A percentile compares a stretch with the other conserved stretches of the same genome.
Conservation (phyloP, 1,140 invertebrate genomes). For the Diachasma alloeum region DNA sequence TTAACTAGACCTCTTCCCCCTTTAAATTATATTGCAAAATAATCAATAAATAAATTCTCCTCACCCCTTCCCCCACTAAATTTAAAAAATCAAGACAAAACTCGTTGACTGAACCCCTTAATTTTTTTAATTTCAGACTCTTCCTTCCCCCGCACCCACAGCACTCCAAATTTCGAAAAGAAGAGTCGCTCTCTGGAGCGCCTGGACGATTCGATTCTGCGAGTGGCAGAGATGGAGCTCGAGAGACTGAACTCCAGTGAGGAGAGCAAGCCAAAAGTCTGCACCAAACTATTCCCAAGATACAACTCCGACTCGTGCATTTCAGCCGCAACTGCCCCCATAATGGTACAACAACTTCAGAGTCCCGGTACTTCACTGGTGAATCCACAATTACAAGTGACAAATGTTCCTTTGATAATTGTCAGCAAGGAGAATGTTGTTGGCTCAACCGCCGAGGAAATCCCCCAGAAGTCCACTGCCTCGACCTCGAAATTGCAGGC, state of each 20-base stretch:
- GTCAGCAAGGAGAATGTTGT: slow-evolving; percentile 42
- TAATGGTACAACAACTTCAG: not conserved
- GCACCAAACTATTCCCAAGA: slow-evolving; percentile 40
- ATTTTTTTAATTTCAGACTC: slow-evolving; percentile 12
- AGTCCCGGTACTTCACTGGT: not conserved
- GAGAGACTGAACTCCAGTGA: slow-evolving; percentile 41
- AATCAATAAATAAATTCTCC: not conserved
- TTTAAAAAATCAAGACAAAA: too few relatives aligned
- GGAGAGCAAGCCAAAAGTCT: slow-evolving; percentile 40
- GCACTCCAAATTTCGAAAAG: slow-evolving; percentile 32
- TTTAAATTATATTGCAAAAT: not conserved
- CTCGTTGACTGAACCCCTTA: not conserved
- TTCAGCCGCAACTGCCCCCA: not conserved
- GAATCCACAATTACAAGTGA: not conserved
- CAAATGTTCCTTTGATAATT: slow-evolving; percentile 19
- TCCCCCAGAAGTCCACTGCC: not conserved
- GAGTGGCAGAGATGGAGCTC: slow-evolving; percentile 42
- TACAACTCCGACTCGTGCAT: slow-evolving; percentile 42
- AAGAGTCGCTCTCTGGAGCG: slow-evolving; percentile 36
- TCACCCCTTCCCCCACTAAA: too few relatives aligned
- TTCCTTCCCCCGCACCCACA: slow-evolving; percentile 29
- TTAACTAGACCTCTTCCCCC: too few relatives aligned
- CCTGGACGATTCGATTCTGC: slow-evolving; percentile 41
- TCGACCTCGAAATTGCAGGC: not conserved
- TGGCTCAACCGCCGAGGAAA: slow-evolving; percentile 1